Base-by-base conservation (phyloP, 2,113 vertebrate species). In the Tichodroma muraria region DNA sequence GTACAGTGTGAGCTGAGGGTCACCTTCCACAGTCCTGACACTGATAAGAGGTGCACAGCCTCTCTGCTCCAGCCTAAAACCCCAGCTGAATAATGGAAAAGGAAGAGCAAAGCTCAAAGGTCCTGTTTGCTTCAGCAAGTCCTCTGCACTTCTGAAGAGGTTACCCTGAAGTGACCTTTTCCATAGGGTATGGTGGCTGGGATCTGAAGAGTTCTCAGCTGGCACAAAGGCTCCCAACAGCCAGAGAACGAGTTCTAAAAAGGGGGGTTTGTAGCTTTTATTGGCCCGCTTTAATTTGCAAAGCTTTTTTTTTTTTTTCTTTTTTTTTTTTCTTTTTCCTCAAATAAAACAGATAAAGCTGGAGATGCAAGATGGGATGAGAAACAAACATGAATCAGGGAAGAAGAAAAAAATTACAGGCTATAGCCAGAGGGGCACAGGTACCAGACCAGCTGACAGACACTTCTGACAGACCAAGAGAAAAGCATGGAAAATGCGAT, bases 11-110 rank as follows among this genome's bases (percentile, higher is more conserved):
- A 64, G 28, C 44, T 89, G 42, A 20, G 5, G 2, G 8, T 19
- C 28, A 57, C 42, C 4, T 33, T 77, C 8, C 42, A 52, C 4
- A 2, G 16, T 38, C 40, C 11, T 0, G 5, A 15, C 0, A 0
- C 3, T 3, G 2, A 9, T 30, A 30, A 2, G 15, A 42, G 31
- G 28, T 7, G 3, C 9, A 10, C 16, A 49, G 45, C 10, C 24
- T 38, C 37, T 73, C 11, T 31, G 40, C n/a, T 66, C 42, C 68
- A 70, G 80, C 20, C 31, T 35, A 40, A 85, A 85, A 60, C 4
- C 6, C 2, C 2, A 65, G 15, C 12, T 7, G 15, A 65, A 35
- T 16, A 65, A 71, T 13, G 17, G 38, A 78, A 70, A 80, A 38
- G 13, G 12, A 80, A 54, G 63, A 64, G 27, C 56, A 93, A 72